Evolutionary conservation across 1,140 invertebrate genomes (phyloP), one percentile per base, ranked within the genome.

Genomic region (Drosophila miranda): DNA sequence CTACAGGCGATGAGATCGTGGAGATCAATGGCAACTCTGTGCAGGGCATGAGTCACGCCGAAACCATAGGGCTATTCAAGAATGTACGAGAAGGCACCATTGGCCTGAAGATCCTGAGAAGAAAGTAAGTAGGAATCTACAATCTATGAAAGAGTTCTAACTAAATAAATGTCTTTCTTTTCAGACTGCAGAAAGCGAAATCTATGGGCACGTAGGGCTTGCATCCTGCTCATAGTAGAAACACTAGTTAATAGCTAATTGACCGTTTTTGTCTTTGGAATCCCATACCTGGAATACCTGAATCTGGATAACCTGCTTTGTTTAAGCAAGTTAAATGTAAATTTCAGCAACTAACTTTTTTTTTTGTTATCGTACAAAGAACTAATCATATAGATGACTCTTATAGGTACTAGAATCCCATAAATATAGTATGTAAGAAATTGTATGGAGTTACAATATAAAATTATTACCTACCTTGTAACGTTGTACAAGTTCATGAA

Each of bases 11-110:
- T 92, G 97, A 98, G 93, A 97, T 99, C 83, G 91, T 98, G 69
- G 95, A 96, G 52, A 94, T 99, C 64, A 98, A 98, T 92, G 95
- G 95, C 51, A 93, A 94, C 86, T 92, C 94, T 19, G 93, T 98
- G 72, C 93, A 95, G 91, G 96, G 96, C 41, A 93, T 97, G 88
- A 97, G 96, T 63, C 97, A 98, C 92, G 93, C 95, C 58, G 96
- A 97, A 91, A 97, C 97, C 14, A 96, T 99, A 80, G 93, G 94
- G 54, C 94, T 97, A 81, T 99, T 99, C 91, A 97, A 98, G 89
- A 94, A 95, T 90, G 95, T 98, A 56, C 96, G 96, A 91, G 94
- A 94, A 80, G 97, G 97, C 41, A 94, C 96, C 89, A 95, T 99
- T 45, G 93, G 95, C 62, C 92, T 99, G 49, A 95, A 96, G 84